A percentile compares a stretch with the other conserved stretches of the same genome.
Conservation (phyloP, 1,140 invertebrate genomes). For the Drosophila leontia region DNA sequence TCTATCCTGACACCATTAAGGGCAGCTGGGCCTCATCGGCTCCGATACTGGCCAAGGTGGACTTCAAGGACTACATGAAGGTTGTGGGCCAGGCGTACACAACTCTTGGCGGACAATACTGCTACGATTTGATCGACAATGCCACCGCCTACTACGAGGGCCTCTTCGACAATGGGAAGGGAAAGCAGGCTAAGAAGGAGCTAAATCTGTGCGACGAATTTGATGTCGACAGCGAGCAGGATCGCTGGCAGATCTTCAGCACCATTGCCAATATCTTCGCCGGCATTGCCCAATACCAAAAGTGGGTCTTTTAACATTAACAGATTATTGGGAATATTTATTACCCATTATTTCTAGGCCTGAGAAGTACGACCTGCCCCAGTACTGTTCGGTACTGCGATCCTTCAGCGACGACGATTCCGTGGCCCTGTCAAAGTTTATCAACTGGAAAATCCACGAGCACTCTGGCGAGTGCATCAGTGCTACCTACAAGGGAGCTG, state of each 20-base stretch:
- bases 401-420: constrained; percentile 63
- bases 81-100: constrained; percentile 59
- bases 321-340: background rate
- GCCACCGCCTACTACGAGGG: constrained; percentile 86
- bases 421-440: constrained; percentile 61
- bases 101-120: constrained; percentile 84
- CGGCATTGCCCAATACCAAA: constrained; percentile 74
- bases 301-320: constrained; percentile 25
- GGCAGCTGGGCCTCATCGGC: constrained; percentile 90
- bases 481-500: constrained; percentile 48
- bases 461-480: constrained; percentile 48
- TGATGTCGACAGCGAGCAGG: constrained; percentile 58
- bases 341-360: constrained; percentile 19
- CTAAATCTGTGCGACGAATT: constrained; percentile 83
- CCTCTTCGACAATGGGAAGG: constrained; percentile 63
- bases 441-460: constrained; percentile 37
- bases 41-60: constrained; percentile 89
- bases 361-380: constrained; percentile 42
- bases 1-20: constrained; percentile 90
- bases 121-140: constrained; percentile 85
- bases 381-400: constrained; percentile 58
- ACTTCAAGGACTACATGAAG: constrained; percentile 86
- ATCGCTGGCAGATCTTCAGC: constrained; percentile 76
- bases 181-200: constrained; percentile 56
- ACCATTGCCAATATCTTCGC: constrained; percentile 78